These are phyloP conservation scores for Scolanthus callimorphus DNA, from an alignment of 92 coral and sea anemone species.

Conservation along the genomic window DNA sequence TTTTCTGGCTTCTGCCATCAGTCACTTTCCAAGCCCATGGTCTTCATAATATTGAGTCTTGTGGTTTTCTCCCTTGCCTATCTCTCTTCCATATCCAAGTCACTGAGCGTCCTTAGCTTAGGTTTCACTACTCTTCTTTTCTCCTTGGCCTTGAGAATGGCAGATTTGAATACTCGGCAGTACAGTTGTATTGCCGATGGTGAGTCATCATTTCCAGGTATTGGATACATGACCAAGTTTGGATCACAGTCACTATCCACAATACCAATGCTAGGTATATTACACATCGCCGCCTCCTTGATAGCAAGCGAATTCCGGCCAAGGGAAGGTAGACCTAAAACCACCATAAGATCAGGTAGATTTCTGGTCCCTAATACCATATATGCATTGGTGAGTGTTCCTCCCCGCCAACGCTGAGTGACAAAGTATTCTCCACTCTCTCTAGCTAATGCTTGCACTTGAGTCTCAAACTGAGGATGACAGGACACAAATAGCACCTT, in stretches of 20 bases:
- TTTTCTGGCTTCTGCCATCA: no score
- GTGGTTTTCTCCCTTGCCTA: no score
- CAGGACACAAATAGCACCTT: constrained; percentile 71
- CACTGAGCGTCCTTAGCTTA: no score
- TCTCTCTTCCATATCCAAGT: no score
- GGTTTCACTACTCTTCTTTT: no score
- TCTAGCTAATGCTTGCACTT: constrained; percentile 81
- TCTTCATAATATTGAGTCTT: no score
- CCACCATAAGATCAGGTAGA: constrained; percentile 77
- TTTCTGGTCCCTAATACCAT: constrained; percentile 68
- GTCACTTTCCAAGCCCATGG: no score
- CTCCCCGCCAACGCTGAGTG: constrained; percentile 90
- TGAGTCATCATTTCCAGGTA: constrained; percentile 96
- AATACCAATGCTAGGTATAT: constrained; percentile 83
- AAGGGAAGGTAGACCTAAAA: constrained; percentile 79
- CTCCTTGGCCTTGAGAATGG: constrained; percentile 65
- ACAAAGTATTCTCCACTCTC: constrained; percentile 84
- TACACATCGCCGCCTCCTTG: constrained; percentile 91
- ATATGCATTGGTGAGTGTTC: constrained; percentile 92
- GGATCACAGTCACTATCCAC: constrained; percentile 99
- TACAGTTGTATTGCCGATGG: constrained; percentile 86
- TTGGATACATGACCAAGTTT: constrained; percentile 86
- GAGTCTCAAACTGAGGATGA: constrained; percentile 90
- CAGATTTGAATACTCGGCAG: constrained; percentile 75
- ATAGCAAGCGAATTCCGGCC: constrained; percentile 81